Base-by-base conservation (phyloP, 2,797 vertebrate genomes). In the Gephyroberyx darwinii region DNA sequence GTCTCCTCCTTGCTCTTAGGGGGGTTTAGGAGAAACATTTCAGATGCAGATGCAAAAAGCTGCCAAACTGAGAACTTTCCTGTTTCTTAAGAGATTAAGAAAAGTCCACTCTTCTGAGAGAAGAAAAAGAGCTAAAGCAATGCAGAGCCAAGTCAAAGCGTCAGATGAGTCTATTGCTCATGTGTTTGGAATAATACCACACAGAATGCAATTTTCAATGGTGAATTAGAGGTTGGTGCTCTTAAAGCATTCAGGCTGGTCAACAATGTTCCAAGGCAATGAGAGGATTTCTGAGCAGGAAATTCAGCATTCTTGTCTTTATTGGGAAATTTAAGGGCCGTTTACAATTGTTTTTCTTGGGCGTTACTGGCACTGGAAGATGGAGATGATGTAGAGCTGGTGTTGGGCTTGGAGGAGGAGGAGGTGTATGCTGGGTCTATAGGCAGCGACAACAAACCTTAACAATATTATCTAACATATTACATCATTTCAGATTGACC, bases 251-350 rank as follows among this genome's bases (percentile, higher is more conserved):
- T 22, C 30, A 17, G 45, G 30, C 54, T 45, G 12, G 57, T 62
- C 51, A 50, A 51, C 19, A 55, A 14, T 20, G 45, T 66, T 56
- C 63, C 53, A 39, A 22, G 35, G 26, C 60, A 55, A 59, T 39
- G 52, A 39, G 50, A 31, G 33, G 55, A 57, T 58, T 51, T 57
- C 48, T 41, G 31, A n/a, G 55, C 16, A 74, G 74, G 63, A 65
- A 68, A 77, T 74, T 68, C 53, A 74, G 59, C 63, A 71, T 77
- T 77, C 59, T 71, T 74, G 33, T 35, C n/a, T 67, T 71, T 76
- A 76, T 76, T 70, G 39, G 53, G 54, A 61, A 55, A 20, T 41
- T 73, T 51, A 26, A 39, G 17, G 33, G 16, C 55, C 59, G 56
- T 65, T 70, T 35, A 54, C 8, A n/a, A 56, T 19, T 19, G 16